Evolutionary conservation across 2,113 vertebrate species (phyloP).

Genomic region (Aldabrachelys gigantea): DNA sequence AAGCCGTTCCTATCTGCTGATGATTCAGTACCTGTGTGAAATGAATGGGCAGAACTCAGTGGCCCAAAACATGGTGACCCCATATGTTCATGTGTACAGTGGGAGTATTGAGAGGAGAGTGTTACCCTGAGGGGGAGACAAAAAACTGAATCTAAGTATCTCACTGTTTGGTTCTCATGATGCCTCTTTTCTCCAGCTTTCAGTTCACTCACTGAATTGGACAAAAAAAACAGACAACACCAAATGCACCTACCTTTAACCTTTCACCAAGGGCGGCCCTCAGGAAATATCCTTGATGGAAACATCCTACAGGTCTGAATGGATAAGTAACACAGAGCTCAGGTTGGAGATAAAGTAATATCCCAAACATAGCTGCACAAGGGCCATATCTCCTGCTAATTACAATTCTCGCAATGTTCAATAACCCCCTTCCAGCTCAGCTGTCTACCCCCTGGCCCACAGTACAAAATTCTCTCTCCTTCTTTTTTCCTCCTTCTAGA

Average conservation of each 20-base stretch:
- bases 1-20: too few species aligned
- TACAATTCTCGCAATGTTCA: background rate
- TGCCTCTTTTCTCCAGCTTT: too few species aligned
- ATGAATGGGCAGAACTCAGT: too few species aligned
- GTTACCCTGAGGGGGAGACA: background rate
- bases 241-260: background rate
- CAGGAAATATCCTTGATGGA: background rate
- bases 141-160: background rate
- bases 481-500: too few species aligned
- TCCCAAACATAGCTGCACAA: background rate
- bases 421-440: background rate
- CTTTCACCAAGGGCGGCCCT: background rate
- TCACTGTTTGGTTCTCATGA: too few species aligned
- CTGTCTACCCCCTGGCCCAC: background rate
- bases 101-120: background rate
- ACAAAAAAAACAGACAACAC: too few species aligned
- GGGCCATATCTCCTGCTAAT: background rate
- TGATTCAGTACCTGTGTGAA: too few species aligned
- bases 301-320: background rate
- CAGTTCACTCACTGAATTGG: too few species aligned
- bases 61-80: too few species aligned
- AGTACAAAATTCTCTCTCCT: background rate
- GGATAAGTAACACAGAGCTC: background rate
- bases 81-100: background rate
- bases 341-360: background rate